Conservation (phyloP, 2,888 invertebrate genomes). For the Chesias legatella region DNA sequence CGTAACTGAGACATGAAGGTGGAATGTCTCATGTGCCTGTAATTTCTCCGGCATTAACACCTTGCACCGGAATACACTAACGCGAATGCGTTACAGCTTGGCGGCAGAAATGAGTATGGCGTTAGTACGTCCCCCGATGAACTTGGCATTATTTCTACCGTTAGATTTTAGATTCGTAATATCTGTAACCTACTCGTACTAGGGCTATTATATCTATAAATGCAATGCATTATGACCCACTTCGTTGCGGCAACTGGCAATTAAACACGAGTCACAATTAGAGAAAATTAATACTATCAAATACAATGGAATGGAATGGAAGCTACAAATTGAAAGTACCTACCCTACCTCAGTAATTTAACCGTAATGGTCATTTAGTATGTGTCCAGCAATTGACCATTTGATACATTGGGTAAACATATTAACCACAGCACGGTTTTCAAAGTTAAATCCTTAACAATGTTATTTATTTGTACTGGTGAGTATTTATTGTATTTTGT, state of each 20-base stretch:
- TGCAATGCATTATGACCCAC: conserved; percentile 15
- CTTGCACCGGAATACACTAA: too few relatives aligned
- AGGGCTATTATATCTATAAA: too few relatives aligned
- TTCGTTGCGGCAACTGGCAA: conserved; percentile 21
- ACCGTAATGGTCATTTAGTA: conserved; percentile 26
- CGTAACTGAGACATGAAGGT: too few relatives aligned
- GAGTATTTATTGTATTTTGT: background rate
- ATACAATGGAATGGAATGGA: conserved; percentile 16
- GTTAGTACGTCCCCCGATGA: too few relatives aligned
- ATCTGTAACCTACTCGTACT: too few relatives aligned
- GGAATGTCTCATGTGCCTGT: too few relatives aligned
- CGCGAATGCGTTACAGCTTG: too few relatives aligned
- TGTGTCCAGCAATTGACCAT: conserved; percentile 20
- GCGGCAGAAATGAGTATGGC: too few relatives aligned
- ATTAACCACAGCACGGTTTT: conserved; percentile 1
- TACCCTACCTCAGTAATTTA: conserved; percentile 22
- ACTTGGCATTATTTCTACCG: too few relatives aligned
- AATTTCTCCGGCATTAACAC: too few relatives aligned
- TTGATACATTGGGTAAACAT: conserved; percentile 16
- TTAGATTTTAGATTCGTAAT: too few relatives aligned
- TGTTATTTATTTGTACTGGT: conserved; percentile 5
- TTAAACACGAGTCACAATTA: conserved; percentile 29
- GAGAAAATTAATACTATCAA: conserved; percentile 27
- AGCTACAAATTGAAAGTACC: conserved; percentile 21
- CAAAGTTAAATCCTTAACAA: background rate